Evolutionary conservation across 1,140 invertebrate genomes (phyloP).

Genomic region (Tyrophagus putrescentiae): DNA sequence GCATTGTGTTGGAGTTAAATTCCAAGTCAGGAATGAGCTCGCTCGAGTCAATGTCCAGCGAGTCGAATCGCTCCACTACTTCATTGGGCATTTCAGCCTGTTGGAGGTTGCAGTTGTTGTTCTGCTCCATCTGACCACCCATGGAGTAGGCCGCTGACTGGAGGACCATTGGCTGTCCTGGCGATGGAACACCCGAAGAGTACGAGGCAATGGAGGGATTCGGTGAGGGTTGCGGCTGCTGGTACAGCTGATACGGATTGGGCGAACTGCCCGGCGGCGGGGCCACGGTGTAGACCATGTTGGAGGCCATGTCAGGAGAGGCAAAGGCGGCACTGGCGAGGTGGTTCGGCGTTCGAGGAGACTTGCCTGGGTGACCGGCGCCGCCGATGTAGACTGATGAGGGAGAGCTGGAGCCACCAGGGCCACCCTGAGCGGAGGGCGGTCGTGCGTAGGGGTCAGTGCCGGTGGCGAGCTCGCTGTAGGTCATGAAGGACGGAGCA

Average conservation of each 20-base stretch:
- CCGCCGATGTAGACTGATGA: neutral
- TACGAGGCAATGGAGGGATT: conserved; percentile 3
- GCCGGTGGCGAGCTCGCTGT: neutral
- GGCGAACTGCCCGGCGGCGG: neutral
- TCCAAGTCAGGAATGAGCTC: conserved; percentile 22
- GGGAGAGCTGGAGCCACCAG: neutral
- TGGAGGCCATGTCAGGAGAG: neutral
- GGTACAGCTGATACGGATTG: conserved; percentile 9
- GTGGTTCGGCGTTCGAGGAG: too few relatives aligned
- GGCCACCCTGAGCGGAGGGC: neutral
- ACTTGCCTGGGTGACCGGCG: neutral
- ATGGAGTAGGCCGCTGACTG: neutral
- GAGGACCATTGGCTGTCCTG: neutral
- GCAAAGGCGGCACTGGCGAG: neutral
- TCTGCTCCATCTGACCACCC: neutral
- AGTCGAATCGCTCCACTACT: conserved; percentile 21
- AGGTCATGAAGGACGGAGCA: neutral
- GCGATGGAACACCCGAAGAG: neutral
- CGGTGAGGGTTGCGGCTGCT: neutral
- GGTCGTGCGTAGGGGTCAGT: neutral
- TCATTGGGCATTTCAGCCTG: conserved; percentile 7
- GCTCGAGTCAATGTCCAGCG: conserved; percentile 22
- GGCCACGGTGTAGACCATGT: neutral
- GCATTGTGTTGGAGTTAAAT: conserved; percentile 18
- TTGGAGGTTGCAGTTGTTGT: neutral